Conservation (phyloP, 2,888 invertebrate species). For the Pocota personata region DNA sequence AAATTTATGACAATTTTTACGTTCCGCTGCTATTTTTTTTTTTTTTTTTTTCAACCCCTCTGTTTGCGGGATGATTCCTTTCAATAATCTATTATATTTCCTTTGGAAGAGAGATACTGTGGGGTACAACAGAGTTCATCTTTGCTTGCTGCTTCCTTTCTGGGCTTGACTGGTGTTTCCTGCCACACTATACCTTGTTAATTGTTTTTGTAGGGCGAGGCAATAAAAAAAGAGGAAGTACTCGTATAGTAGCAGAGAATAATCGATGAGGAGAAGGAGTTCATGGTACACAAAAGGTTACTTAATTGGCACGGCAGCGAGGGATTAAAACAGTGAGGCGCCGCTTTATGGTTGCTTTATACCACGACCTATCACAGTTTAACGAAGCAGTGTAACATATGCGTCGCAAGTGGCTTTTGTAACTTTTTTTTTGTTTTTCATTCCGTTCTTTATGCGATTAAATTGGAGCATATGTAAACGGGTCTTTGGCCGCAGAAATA, state of each 20-base stretch:
- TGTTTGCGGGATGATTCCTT: slow-evolving; percentile 30
- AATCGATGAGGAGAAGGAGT: slow-evolving; percentile 48
- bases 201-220: slow-evolving; percentile 53
- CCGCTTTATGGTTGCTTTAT: slow-evolving; percentile 19
- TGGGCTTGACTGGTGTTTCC: slow-evolving; percentile 2
- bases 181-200: slow-evolving; percentile 46
- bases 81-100: slow-evolving; percentile 48
- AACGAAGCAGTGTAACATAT: slow-evolving; percentile 65
- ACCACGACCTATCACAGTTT: slow-evolving; percentile 20
- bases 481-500: slow-evolving; percentile 29
- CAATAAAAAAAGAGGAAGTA: slow-evolving; percentile 25
- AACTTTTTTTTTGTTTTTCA: neutral
- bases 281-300: slow-evolving; percentile 70
- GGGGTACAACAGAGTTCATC: slow-evolving; percentile 13
- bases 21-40: too few species aligned
- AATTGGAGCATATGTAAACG: slow-evolving; percentile 72
- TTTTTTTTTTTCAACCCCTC: slow-evolving; percentile 7
- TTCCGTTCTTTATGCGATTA: slow-evolving; percentile 34
- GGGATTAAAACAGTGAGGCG: slow-evolving; percentile 3
- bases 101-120: slow-evolving; percentile 29
- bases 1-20: slow-evolving; percentile 69
- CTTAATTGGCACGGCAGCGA: slow-evolving; percentile 58
- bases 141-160: slow-evolving; percentile 39
- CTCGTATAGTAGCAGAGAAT: slow-evolving; percentile 27
- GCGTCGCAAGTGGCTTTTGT: slow-evolving; percentile 61